These are phyloP conservation scores for Penaeus japonicus DNA, from an alignment of 1,140 invertebrate genomes.

Conservation along the genomic window DNA sequence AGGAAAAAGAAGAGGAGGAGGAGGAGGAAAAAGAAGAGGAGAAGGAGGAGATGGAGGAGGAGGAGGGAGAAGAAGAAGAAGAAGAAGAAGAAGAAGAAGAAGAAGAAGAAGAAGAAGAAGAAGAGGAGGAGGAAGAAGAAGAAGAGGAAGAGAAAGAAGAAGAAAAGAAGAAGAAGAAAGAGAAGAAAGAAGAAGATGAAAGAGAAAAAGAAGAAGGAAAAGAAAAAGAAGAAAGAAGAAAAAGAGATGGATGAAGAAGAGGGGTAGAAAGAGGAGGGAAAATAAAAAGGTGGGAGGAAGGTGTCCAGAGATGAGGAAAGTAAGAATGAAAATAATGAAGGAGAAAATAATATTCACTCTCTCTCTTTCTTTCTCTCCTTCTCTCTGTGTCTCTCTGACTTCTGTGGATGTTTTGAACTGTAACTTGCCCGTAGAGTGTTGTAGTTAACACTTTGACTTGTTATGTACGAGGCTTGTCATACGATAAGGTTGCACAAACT, in stretches of 20 bases:
- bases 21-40: background rate
- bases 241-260: too few species aligned
- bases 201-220: background rate
- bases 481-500: too few species aligned
- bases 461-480: too few species aligned
- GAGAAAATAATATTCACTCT: too few species aligned
- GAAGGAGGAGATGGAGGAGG: background rate
- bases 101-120: slow-evolving; percentile 8
- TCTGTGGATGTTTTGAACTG: too few species aligned
- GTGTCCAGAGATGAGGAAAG: background rate
- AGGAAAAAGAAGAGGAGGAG: background rate
- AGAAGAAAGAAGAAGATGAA: slow-evolving; percentile 13
- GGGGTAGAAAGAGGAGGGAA: background rate
- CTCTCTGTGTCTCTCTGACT: too few species aligned
- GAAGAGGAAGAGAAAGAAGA: background rate
- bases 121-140: slow-evolving; percentile 1
- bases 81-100: background rate
- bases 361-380: too few species aligned
- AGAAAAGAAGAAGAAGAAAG: slow-evolving; percentile 3
- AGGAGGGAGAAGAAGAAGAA: background rate
- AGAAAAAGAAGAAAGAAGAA: background rate
- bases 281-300: background rate
- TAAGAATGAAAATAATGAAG: too few species aligned
- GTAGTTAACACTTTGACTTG: too few species aligned
- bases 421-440: too few species aligned